These are phyloP conservation scores for Girardinichthys multiradiatus DNA, from an alignment of 2,113 vertebrate genomes.

Conservation along the genomic window DNA sequence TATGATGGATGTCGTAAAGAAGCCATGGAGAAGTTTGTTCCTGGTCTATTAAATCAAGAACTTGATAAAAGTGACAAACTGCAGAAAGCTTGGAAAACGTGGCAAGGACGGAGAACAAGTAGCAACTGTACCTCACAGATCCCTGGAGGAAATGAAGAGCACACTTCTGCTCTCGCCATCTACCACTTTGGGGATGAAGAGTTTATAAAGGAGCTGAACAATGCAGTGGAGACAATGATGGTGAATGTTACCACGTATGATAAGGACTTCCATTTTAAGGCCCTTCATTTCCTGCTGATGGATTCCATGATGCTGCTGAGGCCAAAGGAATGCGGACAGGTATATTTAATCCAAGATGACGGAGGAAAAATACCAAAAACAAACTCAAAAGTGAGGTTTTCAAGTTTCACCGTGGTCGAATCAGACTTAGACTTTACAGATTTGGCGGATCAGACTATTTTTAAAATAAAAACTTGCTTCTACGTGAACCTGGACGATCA, in stretches of 20 bases:
- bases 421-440: accelerated
- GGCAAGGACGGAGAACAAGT: neutral
- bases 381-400: slow-evolving; percentile 53
- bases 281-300: slow-evolving; percentile 75
- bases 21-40: slow-evolving; percentile 54
- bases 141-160: slow-evolving; percentile 28
- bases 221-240: slow-evolving; percentile 31
- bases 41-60: slow-evolving; percentile 58
- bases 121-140: neutral
- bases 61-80: neutral
- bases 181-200: accelerated
- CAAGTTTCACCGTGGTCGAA: slow-evolving; percentile 38
- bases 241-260: slow-evolving; percentile 44
- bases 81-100: neutral
- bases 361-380: accelerated
- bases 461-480: slow-evolving; percentile 73
- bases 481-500: slow-evolving; percentile 34
- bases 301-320: slow-evolving; percentile 54
- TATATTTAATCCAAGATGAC: neutral
- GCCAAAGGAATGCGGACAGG: slow-evolving; percentile 14
- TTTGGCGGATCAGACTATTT: accelerated
- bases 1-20: slow-evolving; percentile 55
- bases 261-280: slow-evolving; percentile 67
- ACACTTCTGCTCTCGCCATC: slow-evolving; percentile 49
- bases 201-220: slow-evolving; percentile 11